Evolutionary conservation across 1,140 invertebrate genomes (phyloP).

Genomic region (roundworm (Caenorhabditis elegans)): DNA sequence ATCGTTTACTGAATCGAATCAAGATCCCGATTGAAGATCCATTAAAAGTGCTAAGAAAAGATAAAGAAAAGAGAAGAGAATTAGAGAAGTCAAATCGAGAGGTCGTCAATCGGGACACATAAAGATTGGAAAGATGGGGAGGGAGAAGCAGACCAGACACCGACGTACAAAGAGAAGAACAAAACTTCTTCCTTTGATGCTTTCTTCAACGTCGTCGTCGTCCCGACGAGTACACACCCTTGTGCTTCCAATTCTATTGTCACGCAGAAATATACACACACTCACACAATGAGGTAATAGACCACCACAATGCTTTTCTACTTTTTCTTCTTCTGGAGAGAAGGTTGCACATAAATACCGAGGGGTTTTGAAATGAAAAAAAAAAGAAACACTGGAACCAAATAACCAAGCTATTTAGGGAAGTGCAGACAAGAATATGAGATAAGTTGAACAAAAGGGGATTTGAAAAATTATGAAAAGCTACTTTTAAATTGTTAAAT

Average conservation of each 20-base stretch:
- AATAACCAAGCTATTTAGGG: no score
- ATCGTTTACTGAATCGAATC: not conserved
- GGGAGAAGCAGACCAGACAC: slow-evolving; percentile 2
- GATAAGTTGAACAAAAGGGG: no score
- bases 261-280: slow-evolving; percentile 13
- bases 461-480: no score
- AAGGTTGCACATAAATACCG: not conserved
- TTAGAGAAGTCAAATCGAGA: not conserved
- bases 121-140: not conserved
- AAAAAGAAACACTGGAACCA: not conserved
- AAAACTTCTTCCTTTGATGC: slow-evolving; percentile 15
- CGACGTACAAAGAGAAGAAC: not conserved
- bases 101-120: slow-evolving; percentile 9
- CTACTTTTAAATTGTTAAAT: no score
- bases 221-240: slow-evolving; percentile 23
- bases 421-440: no score
- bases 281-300: slow-evolving; percentile 20
- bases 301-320: slow-evolving; percentile 25
- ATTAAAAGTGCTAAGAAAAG: not conserved
- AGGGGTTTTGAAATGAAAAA: not conserved
- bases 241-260: not conserved
- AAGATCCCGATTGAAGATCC: not conserved
- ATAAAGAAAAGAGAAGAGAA: not conserved
- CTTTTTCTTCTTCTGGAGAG: not conserved
- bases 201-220: not conserved